These are phyloP conservation scores for Sylvia borin DNA, from an alignment of 2,797 vertebrate species.

Conservation along the genomic window DNA sequence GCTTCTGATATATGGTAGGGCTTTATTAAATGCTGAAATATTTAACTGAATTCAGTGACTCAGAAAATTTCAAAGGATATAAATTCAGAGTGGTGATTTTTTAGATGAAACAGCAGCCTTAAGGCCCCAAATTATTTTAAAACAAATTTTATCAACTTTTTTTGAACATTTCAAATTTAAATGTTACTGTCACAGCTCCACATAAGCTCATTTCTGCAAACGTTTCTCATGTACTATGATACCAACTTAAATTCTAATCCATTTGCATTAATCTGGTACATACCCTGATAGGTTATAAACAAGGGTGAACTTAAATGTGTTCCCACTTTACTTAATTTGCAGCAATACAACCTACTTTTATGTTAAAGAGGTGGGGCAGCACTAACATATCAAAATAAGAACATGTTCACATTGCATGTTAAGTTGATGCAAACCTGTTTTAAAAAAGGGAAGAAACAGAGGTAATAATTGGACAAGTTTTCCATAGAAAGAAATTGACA, in stretches of 20 bases:
- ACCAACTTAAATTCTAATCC: neutral
- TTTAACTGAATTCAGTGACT: constrained; percentile 44
- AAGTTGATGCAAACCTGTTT: neutral
- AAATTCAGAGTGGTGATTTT: constrained; percentile 26
- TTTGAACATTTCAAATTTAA: constrained; percentile 13
- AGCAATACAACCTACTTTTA: neutral
- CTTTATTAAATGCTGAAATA: constrained; percentile 56
- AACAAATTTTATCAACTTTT: constrained; percentile 21
- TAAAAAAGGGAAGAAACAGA: neutral
- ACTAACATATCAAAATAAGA: neutral
- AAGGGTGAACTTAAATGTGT: neutral
- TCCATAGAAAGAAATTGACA: neutral
- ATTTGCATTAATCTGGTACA: neutral
- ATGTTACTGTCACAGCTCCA: constrained; percentile 17
- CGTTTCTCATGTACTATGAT: fast-evolving
- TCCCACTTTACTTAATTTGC: neutral
- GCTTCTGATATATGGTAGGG: neutral
- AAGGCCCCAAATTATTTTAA: constrained; percentile 38
- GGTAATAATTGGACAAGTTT: neutral
- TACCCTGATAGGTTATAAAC: neutral
- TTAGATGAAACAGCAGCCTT: constrained; percentile 44
- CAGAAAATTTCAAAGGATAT: constrained; percentile 21
- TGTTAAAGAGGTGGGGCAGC: neutral
- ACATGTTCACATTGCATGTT: neutral
- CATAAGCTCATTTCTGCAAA: neutral